These are phyloP conservation scores for Andrena fulva DNA, from an alignment of 2,888 invertebrate genomes.

Conservation along the genomic window DNA sequence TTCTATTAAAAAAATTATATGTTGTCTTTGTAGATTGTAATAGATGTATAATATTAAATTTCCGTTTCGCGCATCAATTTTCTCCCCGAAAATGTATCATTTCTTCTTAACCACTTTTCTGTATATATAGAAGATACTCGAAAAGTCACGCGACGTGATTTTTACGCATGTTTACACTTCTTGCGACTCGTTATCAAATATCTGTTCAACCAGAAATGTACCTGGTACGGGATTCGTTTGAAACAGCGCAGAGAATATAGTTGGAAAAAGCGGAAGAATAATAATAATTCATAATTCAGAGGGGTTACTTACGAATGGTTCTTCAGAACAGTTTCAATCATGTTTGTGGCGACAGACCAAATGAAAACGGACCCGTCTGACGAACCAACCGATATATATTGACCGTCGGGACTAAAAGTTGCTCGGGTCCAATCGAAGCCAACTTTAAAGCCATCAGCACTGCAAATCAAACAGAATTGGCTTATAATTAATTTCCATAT, in stretches of 20 bases:
- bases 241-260: neutral
- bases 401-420: constrained; percentile 95
- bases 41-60: neutral
- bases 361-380: constrained; percentile 96
- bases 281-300: neutral
- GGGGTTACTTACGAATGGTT: constrained; percentile 91
- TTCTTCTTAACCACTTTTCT: neutral
- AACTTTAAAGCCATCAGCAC: constrained; percentile 97
- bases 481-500: neutral
- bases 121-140: no score
- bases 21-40: neutral
- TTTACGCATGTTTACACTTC: no score
- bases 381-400: constrained; percentile 96
- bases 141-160: no score
- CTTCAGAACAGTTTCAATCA: constrained; percentile 91
- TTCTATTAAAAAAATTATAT: neutral
- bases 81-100: neutral
- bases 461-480: constrained; percentile 84
- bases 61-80: neutral
- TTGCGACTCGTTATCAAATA: neutral
- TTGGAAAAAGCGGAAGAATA: neutral
- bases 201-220: neutral
- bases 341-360: constrained; percentile 93
- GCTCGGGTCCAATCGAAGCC: constrained; percentile 98
- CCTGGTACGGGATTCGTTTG: no score